A percentile compares a stretch with the other conserved stretches of the same genome.
phyloP scores from a whole-genome alignment of 2,113 vertebrate species.

The Pseudopodoces humilis region DNA sequence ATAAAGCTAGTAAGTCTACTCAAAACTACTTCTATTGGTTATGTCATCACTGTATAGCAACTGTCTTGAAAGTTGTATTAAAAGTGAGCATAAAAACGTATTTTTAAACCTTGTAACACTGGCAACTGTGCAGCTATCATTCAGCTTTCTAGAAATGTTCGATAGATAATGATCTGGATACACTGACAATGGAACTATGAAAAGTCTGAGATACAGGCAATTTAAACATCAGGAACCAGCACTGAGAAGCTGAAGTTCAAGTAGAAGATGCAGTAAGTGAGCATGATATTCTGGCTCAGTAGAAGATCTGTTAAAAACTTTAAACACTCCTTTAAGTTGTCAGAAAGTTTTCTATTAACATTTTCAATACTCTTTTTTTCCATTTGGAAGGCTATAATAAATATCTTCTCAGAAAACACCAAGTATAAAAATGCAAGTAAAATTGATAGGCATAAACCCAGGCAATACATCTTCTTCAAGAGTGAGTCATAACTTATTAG shows the following conservation, averaged over 20 bases:
- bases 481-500: background rate
- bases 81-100: background rate
- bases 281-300: background rate
- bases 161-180: background rate
- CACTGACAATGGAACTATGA: background rate
- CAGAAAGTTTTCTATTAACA: background rate
- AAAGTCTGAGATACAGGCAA: background rate
- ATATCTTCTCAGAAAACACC: background rate
- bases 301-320: background rate
- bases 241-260: background rate
- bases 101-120: background rate
- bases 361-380: background rate
- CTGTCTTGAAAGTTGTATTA: background rate
- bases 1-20: background rate
- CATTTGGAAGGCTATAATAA: background rate
- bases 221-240: background rate
- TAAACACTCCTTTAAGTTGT: background rate
- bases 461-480: background rate
- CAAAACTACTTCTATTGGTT: background rate
- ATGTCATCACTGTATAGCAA: background rate
- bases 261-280: background rate
- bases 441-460: background rate
- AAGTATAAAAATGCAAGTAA: background rate
- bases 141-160: background rate
- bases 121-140: background rate